phyloP scores from a whole-genome alignment of 2,888 invertebrate species.

The Tipula lateralis region DNA sequence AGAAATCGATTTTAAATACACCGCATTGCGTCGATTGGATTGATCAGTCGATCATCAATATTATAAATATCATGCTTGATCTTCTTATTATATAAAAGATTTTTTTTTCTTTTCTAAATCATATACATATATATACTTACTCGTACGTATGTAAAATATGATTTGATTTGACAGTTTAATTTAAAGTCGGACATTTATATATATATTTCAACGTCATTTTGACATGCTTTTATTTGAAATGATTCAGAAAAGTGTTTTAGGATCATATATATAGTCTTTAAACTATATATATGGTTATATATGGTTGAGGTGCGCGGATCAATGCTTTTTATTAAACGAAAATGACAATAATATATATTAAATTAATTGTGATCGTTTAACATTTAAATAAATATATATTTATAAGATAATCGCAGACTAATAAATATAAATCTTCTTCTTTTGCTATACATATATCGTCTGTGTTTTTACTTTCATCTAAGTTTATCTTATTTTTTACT shows the following conservation, averaged over 20 bases:
- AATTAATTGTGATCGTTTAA: neutral
- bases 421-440: neutral
- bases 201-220: slow-evolving; percentile 20
- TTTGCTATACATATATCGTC: neutral
- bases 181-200: slow-evolving; percentile 20
- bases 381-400: too few relatives aligned
- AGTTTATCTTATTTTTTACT: neutral
- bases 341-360: neutral
- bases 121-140: too few relatives aligned
- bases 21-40: slow-evolving; percentile 13
- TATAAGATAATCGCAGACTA: too few relatives aligned
- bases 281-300: neutral
- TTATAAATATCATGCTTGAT: slow-evolving; percentile 24
- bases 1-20: slow-evolving; percentile 13
- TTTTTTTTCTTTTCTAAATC: neutral
- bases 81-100: neutral
- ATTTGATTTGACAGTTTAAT: slow-evolving; percentile 24
- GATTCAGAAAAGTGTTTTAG: neutral
- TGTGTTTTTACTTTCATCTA: neutral
- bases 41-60: slow-evolving; percentile 24
- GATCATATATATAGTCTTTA: neutral
- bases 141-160: slow-evolving; percentile 24
- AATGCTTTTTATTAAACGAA: neutral
- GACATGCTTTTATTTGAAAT: slow-evolving; percentile 19
- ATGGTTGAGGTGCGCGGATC: neutral